Percentiles rank a stretch among this genome's conserved stretches.
Conservation (phyloP, 2,113 vertebrate species). For the Sylvilagus bachmani region DNA sequence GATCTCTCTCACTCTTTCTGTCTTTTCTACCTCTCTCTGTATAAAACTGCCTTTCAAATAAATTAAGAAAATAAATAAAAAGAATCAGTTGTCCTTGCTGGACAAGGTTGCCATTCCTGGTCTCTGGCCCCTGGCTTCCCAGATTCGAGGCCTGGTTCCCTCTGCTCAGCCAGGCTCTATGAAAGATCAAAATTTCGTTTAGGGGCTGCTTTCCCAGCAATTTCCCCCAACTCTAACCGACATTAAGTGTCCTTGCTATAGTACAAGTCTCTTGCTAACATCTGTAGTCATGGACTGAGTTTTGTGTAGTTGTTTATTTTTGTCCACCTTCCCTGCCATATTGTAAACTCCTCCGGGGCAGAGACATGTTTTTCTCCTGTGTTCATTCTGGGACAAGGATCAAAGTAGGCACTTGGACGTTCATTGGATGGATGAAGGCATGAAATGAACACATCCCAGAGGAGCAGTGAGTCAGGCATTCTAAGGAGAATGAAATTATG, state of each 20-base stretch:
- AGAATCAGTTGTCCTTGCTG: no score
- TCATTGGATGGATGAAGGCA: background rate
- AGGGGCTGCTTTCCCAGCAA: background rate
- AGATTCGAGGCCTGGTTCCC: background rate
- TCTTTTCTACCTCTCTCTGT: no score
- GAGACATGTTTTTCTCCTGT: background rate
- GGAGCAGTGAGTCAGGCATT: background rate
- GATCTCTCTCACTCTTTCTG: no score
- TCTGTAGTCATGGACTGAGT: background rate
- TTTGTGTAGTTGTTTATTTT: background rate
- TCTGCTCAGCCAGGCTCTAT: background rate
- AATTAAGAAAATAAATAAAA: no score
- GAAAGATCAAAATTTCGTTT: background rate
- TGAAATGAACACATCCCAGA: background rate
- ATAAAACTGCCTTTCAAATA: no score
- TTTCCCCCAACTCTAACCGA: background rate
- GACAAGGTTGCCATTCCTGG: background rate
- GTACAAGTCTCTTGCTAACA: background rate
- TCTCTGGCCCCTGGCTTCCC: background rate
- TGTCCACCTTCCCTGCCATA: background rate
- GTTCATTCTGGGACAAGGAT: background rate
- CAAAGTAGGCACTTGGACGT: background rate
- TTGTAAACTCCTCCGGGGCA: background rate
- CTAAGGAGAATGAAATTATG: background rate
- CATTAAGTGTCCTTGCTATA: background rate